Evolutionary conservation across 2,797 vertebrate genomes (phyloP), one percentile per base, ranked within the genome.

Genomic region (Helarctos malayanus): DNA sequence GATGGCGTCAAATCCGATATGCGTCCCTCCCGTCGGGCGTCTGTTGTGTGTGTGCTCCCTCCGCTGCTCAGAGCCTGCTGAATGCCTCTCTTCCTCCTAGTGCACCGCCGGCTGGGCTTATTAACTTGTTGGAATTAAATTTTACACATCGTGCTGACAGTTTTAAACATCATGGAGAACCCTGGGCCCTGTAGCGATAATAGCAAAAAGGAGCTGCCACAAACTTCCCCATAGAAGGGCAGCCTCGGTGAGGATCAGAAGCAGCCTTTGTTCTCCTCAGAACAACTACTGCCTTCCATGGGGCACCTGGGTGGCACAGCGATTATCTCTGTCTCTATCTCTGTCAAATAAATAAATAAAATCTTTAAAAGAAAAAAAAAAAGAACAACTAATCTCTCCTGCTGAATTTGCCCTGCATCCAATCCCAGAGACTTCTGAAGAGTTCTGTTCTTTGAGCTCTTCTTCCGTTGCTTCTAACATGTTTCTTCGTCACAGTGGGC

Each of bases 201-300:
- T 15, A 85, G 65, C 49, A 87, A 63, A 80, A 81, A 54, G 21
- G 21, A 93, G 5, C 69, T 79, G 25, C 13, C 35, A 76, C 45
- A n/a, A 52, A 80, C 41, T 63, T 82, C 52, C 38, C n/a, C 83
- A 38, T 25, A 69, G 87, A 90, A 92, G 68, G 11, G 14, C 54
- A 59, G 25, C 45, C 63, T 87, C 29, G 1, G 13, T 27, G 49
- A 96, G 23, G 71, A 41, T 47, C 29, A 84, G 71, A 90, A 65
- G 25, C 54, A 19, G 16, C 61, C 79, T 93, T 80, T 93, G 82
- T 93, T 86, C 90, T 76, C 75, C 52, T 65, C 25, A 75, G 78
- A 94, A 95, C 73, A 83, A 29, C 54, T 27, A 38, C 41, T 41
- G 41, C 41, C 6, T 41, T 41, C 41, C 41, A 41, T 7, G 41